Evolutionary conservation across 1,140 invertebrate species (phyloP).

Genomic region (Saccostrea cuccullata): DNA sequence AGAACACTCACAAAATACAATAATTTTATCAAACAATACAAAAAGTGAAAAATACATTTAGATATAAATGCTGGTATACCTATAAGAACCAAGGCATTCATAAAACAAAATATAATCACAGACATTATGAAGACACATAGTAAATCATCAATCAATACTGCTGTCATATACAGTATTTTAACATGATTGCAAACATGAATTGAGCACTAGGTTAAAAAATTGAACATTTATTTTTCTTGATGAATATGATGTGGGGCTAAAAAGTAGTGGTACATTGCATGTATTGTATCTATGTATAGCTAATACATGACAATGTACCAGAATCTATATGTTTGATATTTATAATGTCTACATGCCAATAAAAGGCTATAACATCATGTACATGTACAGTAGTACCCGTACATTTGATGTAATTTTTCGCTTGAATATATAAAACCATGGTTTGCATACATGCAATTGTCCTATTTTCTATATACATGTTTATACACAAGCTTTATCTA

Average conservation of each 20-base stretch:
- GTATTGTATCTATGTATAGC: neutral
- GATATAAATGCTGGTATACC: neutral
- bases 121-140: neutral
- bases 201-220: neutral
- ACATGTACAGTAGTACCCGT: no score
- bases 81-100: neutral
- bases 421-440: neutral
- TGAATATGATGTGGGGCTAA: neutral
- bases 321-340: no score
- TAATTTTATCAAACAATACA: neutral
- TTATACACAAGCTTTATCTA: slow-evolving; percentile 35
- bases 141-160: neutral
- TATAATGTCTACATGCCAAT: neutral
- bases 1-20: neutral
- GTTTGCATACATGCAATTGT: neutral
- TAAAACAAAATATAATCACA: neutral
- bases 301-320: neutral
- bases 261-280: no score
- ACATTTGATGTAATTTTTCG: neutral
- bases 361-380: neutral
- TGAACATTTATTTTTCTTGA: neutral
- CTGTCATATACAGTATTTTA: neutral
- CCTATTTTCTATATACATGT: neutral
- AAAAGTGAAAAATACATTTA: neutral
- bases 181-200: neutral